Percentiles rank a stretch among this genome's conserved stretches.
phyloP scores from a whole-genome alignment of 2,113 vertebrate species.

The Anser cygnoides region DNA sequence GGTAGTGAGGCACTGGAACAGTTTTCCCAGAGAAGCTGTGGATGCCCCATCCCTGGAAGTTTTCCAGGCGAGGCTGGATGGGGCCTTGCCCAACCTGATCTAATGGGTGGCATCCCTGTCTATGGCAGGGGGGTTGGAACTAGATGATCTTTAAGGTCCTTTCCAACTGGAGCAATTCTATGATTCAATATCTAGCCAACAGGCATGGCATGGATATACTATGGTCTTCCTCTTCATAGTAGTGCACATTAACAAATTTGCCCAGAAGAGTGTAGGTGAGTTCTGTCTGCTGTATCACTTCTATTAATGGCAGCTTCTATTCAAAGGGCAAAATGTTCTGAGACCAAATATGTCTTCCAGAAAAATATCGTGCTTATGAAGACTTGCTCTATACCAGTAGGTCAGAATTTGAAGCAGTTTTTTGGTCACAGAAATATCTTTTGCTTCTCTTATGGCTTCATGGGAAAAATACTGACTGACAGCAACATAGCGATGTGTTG shows the following conservation, averaged over 20 bases:
- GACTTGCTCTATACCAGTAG: background rate
- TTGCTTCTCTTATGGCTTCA: background rate
- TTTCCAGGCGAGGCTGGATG: too few species aligned
- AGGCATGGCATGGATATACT: background rate
- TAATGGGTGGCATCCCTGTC: too few species aligned
- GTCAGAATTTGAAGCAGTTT: background rate
- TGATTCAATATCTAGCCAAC: background rate
- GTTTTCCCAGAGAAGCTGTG: too few species aligned
- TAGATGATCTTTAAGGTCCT: too few species aligned
- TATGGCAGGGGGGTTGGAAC: too few species aligned
- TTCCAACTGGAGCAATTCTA: too few species aligned
- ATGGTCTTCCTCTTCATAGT: background rate
- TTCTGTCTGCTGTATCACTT: background rate
- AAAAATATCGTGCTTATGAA: background rate
- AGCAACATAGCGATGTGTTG: background rate
- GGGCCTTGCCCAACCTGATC: too few species aligned
- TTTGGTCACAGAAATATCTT: background rate
- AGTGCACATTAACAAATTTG: background rate
- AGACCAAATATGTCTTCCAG: background rate
- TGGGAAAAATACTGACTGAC: background rate
- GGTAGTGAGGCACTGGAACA: too few species aligned
- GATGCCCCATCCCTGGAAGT: too few species aligned
- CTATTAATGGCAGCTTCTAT: background rate
- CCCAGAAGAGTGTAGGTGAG: too few species aligned
- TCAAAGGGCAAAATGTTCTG: background rate